Base-by-base conservation (phyloP, 30 jellyfish, hydroid and myxozoan genomes). In the Pseudorhiza aurosa region DNA sequence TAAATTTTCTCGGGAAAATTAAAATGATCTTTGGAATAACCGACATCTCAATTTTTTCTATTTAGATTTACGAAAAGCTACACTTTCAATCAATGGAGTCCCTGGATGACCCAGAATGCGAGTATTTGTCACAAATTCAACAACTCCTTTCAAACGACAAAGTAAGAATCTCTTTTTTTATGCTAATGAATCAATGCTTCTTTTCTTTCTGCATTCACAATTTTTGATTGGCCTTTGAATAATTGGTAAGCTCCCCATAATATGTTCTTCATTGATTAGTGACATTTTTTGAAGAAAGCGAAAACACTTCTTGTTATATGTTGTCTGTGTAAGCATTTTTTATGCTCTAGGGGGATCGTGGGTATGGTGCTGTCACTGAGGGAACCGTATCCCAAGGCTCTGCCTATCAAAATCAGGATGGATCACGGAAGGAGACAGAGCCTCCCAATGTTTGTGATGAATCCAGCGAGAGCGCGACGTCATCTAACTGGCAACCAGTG, bases 41-140 rank as follows among this genome's bases (percentile, higher is more conserved):
- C n/a, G 2, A 17, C n/a, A 15, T 15, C 62, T 8, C 6, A 18
- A 53, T 53, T 21, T 10, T 53, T 53, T 0, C 2, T 26, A 24
- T 72, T 40, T 46, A 84, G 95, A 46, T 65, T 18, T 71, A 65
- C 42, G 83, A 64, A 29, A 73, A 71, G 47, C 60, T 84, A 44
- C 36, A 55, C 21, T 84, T 53, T 42, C 95, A 39, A 4, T 72
- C 95, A 19, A 14, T 71, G 15, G 95, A 84, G 58, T 46, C 88
- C 14, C 70, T 43, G 17, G 95, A 84, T 32, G 95, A 84, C 35
- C 77, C 75, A 45, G 81, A 70, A 31, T 76, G 88, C 24, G 84
- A 71, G 31, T 36, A 18, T 2, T 53, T 53, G 67, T 7, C 5
- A 6, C 67, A 53, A 19, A n/a, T 53, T 53, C 37, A 15, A 53